A percentile compares a stretch with the other conserved stretches of the same genome.
Conservation (phyloP, 2,113 vertebrate species). For the Hyperoodon ampullatus region DNA sequence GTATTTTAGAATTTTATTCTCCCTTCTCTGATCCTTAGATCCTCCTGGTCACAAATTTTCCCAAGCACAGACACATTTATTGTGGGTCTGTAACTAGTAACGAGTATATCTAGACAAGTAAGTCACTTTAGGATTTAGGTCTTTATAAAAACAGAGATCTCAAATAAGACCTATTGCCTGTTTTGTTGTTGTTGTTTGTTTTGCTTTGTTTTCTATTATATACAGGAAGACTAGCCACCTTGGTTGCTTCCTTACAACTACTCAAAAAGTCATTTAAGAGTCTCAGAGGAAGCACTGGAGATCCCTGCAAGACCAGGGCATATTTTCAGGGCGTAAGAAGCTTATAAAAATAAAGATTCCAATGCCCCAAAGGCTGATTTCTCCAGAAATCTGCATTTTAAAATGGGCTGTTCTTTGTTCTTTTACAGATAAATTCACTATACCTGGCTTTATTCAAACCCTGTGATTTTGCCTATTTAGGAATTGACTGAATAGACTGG, state of each 20-base stretch:
- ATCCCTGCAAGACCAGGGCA: rapidly evolving
- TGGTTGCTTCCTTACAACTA: neutral
- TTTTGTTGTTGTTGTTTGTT: neutral
- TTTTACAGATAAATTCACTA: neutral
- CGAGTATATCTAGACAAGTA: neutral
- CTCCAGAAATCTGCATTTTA: neutral
- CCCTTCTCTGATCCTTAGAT: neutral
- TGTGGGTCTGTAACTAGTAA: neutral
- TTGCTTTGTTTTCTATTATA: neutral
- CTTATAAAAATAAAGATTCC: neutral
- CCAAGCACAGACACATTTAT: neutral
- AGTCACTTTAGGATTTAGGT: neutral
- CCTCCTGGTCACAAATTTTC: neutral
- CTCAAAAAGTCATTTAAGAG: neutral
- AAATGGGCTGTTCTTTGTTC: neutral
- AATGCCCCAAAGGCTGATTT: neutral
- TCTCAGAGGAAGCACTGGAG: neutral
- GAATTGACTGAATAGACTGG: neutral
- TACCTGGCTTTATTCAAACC: neutral
- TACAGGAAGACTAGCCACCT: neutral
- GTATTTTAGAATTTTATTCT: neutral
- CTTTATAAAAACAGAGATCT: neutral
- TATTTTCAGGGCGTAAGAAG: neutral
- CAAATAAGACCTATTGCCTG: neutral
- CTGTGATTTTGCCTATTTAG: neutral